Conservation (phyloP, 2,797 vertebrate species). For the Enteromius mattozi region DNA sequence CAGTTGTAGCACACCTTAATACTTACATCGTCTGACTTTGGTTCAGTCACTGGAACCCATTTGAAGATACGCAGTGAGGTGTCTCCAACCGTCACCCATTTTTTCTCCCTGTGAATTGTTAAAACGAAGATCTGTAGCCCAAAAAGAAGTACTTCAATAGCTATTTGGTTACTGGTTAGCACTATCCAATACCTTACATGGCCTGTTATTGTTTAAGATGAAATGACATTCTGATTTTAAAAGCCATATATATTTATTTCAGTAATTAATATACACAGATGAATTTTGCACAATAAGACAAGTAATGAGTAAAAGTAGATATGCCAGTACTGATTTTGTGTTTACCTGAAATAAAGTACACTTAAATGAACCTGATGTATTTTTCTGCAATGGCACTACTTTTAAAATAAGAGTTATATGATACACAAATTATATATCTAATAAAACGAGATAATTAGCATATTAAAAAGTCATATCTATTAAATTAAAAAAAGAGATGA, state of each 20-base stretch:
- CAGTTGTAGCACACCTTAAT: conserved; percentile 9
- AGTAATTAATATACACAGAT: not conserved
- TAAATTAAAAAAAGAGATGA: not conserved
- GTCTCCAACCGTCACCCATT: conserved; percentile 98
- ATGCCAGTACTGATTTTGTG: not conserved
- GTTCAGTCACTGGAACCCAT: conserved; percentile 97
- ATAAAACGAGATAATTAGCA: too few relatives aligned
- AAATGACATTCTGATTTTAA: not conserved
- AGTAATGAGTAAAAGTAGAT: not conserved
- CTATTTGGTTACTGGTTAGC: not conserved
- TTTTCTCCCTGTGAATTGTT: conserved; percentile 90
- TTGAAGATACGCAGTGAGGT: conserved; percentile 98
- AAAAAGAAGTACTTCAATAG: not conserved
- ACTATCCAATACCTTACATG: not conserved
- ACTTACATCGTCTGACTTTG: conserved; percentile 97
- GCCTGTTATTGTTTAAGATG: not conserved
- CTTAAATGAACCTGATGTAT: not conserved
- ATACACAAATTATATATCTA: not conserved
- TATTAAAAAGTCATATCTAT: not conserved
- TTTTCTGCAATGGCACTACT: too few relatives aligned
- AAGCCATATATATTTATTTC: not conserved
- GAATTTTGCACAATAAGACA: not conserved
- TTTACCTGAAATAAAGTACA: not conserved
- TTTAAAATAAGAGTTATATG: not conserved
- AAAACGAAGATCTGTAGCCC: not conserved